Evolutionary conservation across 2,888 invertebrate species (phyloP), one percentile per base, ranked within the genome.

Genomic region (Empis stercorea): DNA sequence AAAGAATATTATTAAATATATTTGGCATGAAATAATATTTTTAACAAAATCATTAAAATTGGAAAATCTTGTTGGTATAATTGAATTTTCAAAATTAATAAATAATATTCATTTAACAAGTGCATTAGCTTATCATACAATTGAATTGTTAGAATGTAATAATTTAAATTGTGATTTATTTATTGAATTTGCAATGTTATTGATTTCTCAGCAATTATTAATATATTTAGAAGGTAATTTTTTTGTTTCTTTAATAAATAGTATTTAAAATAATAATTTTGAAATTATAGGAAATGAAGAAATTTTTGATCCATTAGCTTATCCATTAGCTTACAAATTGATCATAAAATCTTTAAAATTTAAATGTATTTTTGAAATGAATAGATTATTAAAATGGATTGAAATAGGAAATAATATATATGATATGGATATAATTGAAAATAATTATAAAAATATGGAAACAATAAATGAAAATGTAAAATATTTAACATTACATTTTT

Each of bases 191-290:
- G 64, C 59, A 4, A 49, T 64, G 11, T 56, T 64, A 30, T 48
- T 69, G 39, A 49, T 69, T 41, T 55, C 55, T 3, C 68, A 68
- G 51, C 65, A 68, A 50, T 64, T 68, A n/a, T 20, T 47, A 37
- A 14, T 48, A 3, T 44, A 48, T 14, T 39, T 48, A 10, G 47
- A 47, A n/a, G 46, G 56, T 57, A 48, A 52, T 47, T 42, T 16
- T 41, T 39, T 27, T 10, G 27, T 15, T 44, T 32, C 1, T 32
- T 43, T 10, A n/a, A 16, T 37, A 40, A 10, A 37, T 23, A 14
- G 23, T 39, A 7, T 6, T 6, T 2, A n/a, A 7, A 10, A 37
- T 37, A 44, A 17, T n/a, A 4, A 13, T n/a, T 15, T 11, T 15
- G n/a, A n/a, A 13, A 34, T 36, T 14, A 6, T 15, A 39, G 17